phyloP scores from a whole-genome alignment of 2,113 vertebrate genomes.

The Upupa epops region DNA sequence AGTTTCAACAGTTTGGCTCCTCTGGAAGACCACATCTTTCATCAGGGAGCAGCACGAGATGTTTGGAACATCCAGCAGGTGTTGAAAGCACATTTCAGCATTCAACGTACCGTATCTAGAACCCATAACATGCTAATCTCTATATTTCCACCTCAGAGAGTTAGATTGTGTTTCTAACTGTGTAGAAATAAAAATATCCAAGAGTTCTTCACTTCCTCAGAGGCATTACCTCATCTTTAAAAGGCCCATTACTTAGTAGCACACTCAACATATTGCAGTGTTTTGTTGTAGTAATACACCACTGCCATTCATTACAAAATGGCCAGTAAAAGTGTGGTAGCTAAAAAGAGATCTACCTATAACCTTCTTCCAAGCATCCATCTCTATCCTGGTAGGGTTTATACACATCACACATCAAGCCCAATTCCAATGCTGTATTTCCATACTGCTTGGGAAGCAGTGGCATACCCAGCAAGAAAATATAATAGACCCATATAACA shows the following conservation, averaged over 20 bases:
- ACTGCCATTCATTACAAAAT: neutral
- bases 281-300: conserved; percentile 3
- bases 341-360: neutral
- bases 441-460: neutral
- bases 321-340: neutral
- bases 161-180: conserved; percentile 5
- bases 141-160: neutral
- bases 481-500: neutral
- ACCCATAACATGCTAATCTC: neutral
- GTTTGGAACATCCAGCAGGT: conserved; percentile 10
- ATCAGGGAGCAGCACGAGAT: conserved; percentile 44
- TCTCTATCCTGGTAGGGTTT: neutral
- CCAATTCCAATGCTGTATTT: neutral
- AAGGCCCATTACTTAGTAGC: conserved; percentile 9
- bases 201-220: neutral
- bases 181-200: neutral
- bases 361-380: neutral
- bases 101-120: conserved; percentile 14
- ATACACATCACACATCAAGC: neutral
- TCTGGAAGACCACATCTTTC: conserved; percentile 48
- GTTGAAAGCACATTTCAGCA: conserved; percentile 52
- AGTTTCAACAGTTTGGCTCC: conserved; percentile 54
- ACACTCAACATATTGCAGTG: neutral
- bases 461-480: neutral
- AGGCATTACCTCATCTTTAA: conserved; percentile 18